A percentile compares a stretch with the other conserved stretches of the same genome.
phyloP scores from a whole-genome alignment of 2,113 vertebrate species.

The Oncorhynchus tshawytscha region DNA sequence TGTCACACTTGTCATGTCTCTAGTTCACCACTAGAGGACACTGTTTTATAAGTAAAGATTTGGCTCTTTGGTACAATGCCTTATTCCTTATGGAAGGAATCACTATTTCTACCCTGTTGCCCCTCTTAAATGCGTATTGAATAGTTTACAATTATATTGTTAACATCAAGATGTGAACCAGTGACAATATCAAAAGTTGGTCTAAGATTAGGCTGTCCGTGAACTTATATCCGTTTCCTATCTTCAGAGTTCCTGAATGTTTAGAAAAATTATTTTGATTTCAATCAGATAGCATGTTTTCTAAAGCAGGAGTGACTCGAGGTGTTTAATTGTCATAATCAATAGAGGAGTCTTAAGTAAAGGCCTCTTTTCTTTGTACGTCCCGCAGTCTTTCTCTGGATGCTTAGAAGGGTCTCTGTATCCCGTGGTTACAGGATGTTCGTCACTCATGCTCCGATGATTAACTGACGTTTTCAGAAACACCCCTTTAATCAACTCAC shows the following conservation, averaged over 20 bases:
- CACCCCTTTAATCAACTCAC: conserved; percentile 44
- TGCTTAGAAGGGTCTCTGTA: neutral
- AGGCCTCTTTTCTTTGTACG: too few species aligned
- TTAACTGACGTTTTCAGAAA: conserved; percentile 36
- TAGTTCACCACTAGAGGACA: neutral
- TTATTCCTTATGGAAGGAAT: neutral
- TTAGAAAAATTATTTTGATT: too few species aligned
- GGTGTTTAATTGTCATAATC: neutral
- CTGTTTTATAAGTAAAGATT: neutral
- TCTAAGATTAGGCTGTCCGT: too few species aligned
- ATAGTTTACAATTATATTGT: neutral
- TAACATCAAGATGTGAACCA: neutral
- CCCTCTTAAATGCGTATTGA: neutral
- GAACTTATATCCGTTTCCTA: too few species aligned
- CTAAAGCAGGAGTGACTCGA: neutral
- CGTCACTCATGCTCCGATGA: neutral
- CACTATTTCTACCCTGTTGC: neutral
- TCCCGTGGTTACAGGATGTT: neutral
- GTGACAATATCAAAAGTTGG: neutral
- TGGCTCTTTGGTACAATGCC: neutral
- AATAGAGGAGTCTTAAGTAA: too few species aligned
- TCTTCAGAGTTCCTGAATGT: too few species aligned
- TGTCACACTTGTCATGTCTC: neutral
- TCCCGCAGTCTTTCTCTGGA: neutral
- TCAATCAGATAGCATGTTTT: too few species aligned